Base-by-base conservation (phyloP, 1,140 invertebrate species). In the Trichomalopsis sarcophagae region DNA sequence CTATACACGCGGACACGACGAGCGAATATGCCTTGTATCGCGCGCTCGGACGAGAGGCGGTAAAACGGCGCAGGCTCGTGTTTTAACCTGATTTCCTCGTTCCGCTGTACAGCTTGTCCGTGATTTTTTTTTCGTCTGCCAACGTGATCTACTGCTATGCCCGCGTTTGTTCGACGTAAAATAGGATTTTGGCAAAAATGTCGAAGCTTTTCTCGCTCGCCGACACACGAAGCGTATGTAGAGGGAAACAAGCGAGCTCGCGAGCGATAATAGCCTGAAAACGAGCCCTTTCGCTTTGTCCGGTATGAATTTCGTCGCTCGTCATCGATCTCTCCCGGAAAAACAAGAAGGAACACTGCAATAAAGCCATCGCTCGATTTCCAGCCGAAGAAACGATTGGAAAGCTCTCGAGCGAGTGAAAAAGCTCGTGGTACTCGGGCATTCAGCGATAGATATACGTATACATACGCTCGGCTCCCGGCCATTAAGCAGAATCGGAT, bases 401-500 rank as follows among this genome's bases (percentile, higher is more conserved):
- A 55, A 17, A 55, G 50, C 50, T 55, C 50, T 55, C 50, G 55
- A 80, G n/a, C n/a, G 6, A 44, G n/a, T 14, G 9, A 76, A 76
- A 27, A 77, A 5, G 47, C 50, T 55, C 50, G 27, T 55, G 3
- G 50, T 17, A 62, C 40, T 44, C 40, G 40, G 55, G 1, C 27
- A 74, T 74, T 27, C 44, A 33, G 21, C 23, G 44, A 73, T 73
- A 36, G 36, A n/a, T 44, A 9, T 44, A 44, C 9, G n/a, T n/a
- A 44, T 44, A 44, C 7, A 9, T 40, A 9, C 10, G 40, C 9
- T 55, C 17, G 27, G 27, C 50, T 55, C 50, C 4, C 13, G 62
- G 11, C 36, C 33, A 74, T 73, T 74, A 73, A 74, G 73, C 27
- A 73, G 44, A 74, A 74, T 81, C 80, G 44, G 71, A 73, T 81